Evolutionary conservation across 92 coral and sea anemone genomes (phyloP).

Genomic region (Phenganax marumi): DNA sequence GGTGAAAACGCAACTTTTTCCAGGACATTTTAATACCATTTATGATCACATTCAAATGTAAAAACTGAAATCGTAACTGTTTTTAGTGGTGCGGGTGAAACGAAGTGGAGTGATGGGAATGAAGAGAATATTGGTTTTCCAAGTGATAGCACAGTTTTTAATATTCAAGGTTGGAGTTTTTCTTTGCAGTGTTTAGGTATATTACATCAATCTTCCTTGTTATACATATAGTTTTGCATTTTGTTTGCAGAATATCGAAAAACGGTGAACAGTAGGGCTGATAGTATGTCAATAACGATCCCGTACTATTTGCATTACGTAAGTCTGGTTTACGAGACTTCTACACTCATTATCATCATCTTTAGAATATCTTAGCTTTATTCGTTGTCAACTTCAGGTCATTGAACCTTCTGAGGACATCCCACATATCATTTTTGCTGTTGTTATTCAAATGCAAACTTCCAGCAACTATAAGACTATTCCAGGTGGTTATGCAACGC

Average conservation of each 20-base stretch:
- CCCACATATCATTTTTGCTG: slow-evolving; percentile 29
- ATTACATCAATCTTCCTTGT: background rate
- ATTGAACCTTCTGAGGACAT: slow-evolving; percentile 32
- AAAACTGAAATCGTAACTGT: background rate
- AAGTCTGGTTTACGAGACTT: slow-evolving; percentile 34
- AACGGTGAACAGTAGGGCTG: slow-evolving; percentile 3
- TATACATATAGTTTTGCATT: background rate
- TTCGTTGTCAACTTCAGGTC: background rate
- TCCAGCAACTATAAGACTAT: slow-evolving; percentile 27
- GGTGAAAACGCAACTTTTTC: slow-evolving; percentile 45
- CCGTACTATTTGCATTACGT: slow-evolving; percentile 82
- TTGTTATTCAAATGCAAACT: slow-evolving; percentile 27
- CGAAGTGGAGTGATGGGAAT: background rate
- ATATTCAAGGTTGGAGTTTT: background rate
- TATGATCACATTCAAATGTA: background rate
- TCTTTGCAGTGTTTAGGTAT: background rate
- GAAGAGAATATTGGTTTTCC: background rate
- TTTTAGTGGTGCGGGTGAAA: slow-evolving; percentile 1
- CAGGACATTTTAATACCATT: background rate
- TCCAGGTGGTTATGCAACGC: background rate
- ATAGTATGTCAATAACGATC: slow-evolving; percentile 55
- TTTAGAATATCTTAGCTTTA: background rate
- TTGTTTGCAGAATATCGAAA: background rate
- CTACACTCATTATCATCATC: background rate
- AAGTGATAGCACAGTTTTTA: background rate